Conservation (phyloP, 2,113 vertebrate species). For the Centropus bengalensis region DNA sequence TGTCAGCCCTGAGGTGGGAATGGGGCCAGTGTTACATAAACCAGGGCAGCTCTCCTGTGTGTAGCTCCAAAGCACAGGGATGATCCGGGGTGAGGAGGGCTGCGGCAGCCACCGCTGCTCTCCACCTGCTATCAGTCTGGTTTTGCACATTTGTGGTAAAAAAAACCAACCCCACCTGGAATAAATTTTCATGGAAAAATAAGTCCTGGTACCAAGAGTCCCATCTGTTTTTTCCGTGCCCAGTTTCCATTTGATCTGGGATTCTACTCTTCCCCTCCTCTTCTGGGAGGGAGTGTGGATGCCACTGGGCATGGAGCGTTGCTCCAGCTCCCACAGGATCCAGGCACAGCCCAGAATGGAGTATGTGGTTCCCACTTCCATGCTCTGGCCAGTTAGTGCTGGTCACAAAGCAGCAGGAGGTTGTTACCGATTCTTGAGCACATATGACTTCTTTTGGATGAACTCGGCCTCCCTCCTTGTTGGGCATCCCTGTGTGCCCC, state of each 20-base stretch:
- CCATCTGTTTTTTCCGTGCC: rapidly evolving
- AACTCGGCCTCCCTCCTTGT: not conserved
- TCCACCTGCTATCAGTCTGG: rapidly evolving
- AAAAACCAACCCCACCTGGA: not conserved
- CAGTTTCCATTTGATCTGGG: not conserved
- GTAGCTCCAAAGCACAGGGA: rapidly evolving
- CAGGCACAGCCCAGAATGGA: rapidly evolving
- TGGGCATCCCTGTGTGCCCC: rapidly evolving
- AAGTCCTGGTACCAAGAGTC: not conserved
- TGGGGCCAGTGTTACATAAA: not conserved
- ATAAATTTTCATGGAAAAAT: not conserved
- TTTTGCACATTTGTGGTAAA: not conserved
- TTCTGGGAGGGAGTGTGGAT: not conserved
- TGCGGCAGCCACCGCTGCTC: rapidly evolving
- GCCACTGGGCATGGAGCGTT: rapidly evolving
- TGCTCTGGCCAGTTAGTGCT: not conserved
- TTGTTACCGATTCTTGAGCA: not conserved
- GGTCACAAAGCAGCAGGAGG: not conserved
- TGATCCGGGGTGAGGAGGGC: not conserved
- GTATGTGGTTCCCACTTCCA: rapidly evolving
- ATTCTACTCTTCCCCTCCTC: not conserved
- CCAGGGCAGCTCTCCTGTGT: not conserved
- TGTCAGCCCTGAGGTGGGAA: not conserved
- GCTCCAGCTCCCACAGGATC: not conserved
- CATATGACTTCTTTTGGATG: rapidly evolving